Conservation (phyloP, 2,888 invertebrate genomes). For the Drepanosiphum platanoidis region DNA sequence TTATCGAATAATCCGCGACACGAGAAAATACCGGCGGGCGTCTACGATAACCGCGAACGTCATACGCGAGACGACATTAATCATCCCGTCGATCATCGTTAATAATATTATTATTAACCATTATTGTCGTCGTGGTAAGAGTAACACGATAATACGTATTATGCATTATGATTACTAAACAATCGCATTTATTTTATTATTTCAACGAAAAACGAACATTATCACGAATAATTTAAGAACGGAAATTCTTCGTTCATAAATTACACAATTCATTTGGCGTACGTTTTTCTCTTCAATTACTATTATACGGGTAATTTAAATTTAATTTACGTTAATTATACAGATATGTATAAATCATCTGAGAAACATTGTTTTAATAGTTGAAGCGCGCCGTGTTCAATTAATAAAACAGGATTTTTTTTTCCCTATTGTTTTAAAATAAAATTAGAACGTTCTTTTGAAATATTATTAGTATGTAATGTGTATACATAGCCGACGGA, state of each 20-base stretch:
- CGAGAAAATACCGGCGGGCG: background rate
- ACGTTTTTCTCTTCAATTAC: background rate
- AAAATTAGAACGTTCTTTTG: background rate
- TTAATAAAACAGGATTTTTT: background rate
- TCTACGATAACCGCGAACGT: background rate
- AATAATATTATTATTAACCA: background rate
- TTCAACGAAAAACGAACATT: background rate
- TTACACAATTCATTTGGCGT: background rate
- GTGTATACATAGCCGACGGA: background rate
- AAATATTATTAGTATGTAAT: background rate
- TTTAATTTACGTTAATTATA: constrained; percentile 10
- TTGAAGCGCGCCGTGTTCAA: background rate
- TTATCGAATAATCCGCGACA: background rate
- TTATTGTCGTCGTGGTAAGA: background rate
- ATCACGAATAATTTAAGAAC: background rate
- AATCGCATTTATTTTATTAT: background rate
- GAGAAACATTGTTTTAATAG: background rate
- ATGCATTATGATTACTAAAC: too few relatives aligned
- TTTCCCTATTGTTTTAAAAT: background rate
- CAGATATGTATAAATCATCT: background rate
- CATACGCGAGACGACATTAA: background rate
- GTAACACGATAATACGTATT: too few relatives aligned
- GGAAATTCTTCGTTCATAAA: background rate
- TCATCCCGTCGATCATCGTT: background rate
- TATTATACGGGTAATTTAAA: background rate